These are phyloP conservation scores for Agrotis exclamationis DNA, from an alignment of 2,888 invertebrate genomes.

Conservation along the genomic window DNA sequence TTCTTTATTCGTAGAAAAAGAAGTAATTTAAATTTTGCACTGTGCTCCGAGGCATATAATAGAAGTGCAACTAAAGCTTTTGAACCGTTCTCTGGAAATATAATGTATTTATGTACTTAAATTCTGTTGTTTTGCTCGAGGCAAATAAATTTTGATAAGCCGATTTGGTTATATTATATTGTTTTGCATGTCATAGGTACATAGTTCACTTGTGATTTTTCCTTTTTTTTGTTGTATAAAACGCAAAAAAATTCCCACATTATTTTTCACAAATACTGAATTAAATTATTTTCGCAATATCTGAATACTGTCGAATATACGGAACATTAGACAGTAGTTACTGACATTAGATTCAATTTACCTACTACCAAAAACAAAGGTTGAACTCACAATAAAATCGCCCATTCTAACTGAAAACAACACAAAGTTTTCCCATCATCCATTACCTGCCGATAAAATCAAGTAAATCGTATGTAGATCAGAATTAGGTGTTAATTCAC, in stretches of 20 bases:
- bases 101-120: conserved; percentile 23
- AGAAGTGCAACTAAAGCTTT: conserved; percentile 20
- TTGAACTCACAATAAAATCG: not conserved
- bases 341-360: no score
- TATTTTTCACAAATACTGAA: no score
- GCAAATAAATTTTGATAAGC: conserved; percentile 37
- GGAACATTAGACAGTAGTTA: no score
- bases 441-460: conserved; percentile 36
- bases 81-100: conserved; percentile 29
- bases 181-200: not conserved
- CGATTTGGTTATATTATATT: conserved; percentile 25
- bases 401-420: conserved; percentile 1
- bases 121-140: conserved; percentile 37
- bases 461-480: conserved; percentile 57
- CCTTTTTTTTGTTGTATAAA: no score
- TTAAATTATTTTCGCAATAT: no score
- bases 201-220: no score
- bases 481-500: conserved; percentile 64
- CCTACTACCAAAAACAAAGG: not conserved
- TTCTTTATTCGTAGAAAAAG: not conserved
- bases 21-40: not conserved
- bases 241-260: no score
- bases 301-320: no score
- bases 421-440: conserved; percentile 17
- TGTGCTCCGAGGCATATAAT: not conserved